These are phyloP conservation scores for Aurelia sp. DNA, from an alignment of 30 jellyfish, hydroid and myxozoan genomes.

Conservation along the genomic window DNA sequence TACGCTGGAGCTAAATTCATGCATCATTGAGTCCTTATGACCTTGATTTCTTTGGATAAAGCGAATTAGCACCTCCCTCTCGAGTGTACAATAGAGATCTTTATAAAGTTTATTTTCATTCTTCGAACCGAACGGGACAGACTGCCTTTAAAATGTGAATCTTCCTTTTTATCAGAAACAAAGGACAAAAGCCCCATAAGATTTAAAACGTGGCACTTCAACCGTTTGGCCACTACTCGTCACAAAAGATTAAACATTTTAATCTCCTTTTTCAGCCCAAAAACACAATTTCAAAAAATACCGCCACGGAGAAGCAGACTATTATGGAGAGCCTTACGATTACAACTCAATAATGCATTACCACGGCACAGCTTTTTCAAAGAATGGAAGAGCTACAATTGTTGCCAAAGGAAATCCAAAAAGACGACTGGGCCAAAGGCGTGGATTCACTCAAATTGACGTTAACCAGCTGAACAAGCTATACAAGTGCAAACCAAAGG, in stretches of 20 bases:
- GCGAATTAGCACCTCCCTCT: too few species aligned
- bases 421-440: conserved; percentile 39
- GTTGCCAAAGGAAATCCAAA: conserved; percentile 36
- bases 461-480: conserved; percentile 49
- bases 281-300: conserved; percentile 27
- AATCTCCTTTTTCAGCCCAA: not conserved
- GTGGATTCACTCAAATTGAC: conserved; percentile 26
- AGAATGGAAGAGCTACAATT: conserved; percentile 1
- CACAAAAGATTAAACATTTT: too few species aligned
- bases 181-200: too few species aligned
- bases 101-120: too few species aligned
- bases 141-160: too few species aligned
- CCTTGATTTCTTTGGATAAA: too few species aligned
- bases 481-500: conserved; percentile 12
- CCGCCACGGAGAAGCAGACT: conserved; percentile 36
- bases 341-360: conserved; percentile 56
- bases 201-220: not conserved
- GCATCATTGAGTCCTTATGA: too few species aligned
- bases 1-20: too few species aligned
- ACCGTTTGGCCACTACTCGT: too few species aligned
- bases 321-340: conserved; percentile 56
- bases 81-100: too few species aligned
- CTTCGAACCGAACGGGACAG: too few species aligned
- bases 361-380: conserved; percentile 19
- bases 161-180: too few species aligned